These are phyloP conservation scores for Megalops cyprinoides DNA, from an alignment of 2,797 vertebrate genomes.

Conservation along the genomic window DNA sequence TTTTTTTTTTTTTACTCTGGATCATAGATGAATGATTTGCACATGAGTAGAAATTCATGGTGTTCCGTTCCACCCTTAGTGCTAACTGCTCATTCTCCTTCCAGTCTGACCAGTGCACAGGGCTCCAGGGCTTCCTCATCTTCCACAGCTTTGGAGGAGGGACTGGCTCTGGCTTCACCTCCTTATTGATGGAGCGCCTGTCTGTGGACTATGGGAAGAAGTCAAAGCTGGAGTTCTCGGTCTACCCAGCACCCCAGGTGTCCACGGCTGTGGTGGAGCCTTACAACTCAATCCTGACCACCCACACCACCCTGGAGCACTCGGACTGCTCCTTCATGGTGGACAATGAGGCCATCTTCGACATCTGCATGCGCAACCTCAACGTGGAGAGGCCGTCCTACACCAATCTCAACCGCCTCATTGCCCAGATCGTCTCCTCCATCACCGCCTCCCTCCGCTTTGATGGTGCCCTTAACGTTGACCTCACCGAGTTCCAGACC, in stretches of 20 bases:
- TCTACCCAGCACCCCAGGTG: conserved; percentile 76
- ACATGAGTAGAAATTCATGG: not conserved
- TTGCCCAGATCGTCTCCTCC: not conserved
- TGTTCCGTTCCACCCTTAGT: not conserved
- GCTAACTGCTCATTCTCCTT: not conserved
- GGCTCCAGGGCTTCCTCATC: not conserved
- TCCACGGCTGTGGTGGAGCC: conserved; percentile 78
- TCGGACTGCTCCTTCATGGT: conserved; percentile 82
- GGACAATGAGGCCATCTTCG: conserved; percentile 81
- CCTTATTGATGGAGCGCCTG: conserved; percentile 71
- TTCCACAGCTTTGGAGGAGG: conserved; percentile 4
- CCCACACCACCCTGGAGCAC: conserved; percentile 77
- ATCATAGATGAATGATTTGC: no score
- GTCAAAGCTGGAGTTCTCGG: conserved; percentile 76
- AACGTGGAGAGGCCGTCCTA: no score
- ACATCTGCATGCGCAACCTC: conserved; percentile 63
- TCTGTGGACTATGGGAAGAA: conserved; percentile 76
- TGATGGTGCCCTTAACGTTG: not conserved
- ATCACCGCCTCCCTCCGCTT: not conserved
- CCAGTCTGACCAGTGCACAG: conserved; percentile 13
- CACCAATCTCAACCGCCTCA: no score
- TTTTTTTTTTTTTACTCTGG: no score
- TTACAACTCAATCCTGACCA: conserved; percentile 80
- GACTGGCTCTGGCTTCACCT: conserved; percentile 3
- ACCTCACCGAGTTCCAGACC: not conserved